Base-by-base conservation (phyloP, 1,140 invertebrate species). In the Copidosoma floridanum region DNA sequence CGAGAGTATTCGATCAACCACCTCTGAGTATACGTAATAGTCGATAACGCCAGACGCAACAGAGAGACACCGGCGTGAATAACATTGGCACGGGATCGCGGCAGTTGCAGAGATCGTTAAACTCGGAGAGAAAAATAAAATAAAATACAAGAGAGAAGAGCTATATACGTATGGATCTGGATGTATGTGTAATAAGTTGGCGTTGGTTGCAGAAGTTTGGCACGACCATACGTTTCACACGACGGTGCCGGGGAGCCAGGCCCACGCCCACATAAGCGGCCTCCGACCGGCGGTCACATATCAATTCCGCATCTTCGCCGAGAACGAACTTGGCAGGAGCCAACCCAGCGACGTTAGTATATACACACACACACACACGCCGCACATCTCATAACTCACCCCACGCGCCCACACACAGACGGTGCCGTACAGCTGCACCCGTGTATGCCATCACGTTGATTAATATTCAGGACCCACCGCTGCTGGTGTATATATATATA, bases 261-360 rank as follows among this genome's bases (percentile, higher is more conserved):
- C 88, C 3, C 86, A 88, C 61, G 88, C 89, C 2, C 88, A 86
- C 50, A 85, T 98, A 12, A 86, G 87, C 63, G 89, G 89, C 66
- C 81, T 98, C 2, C 86, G 89, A 53, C 94, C 95, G 1, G 89
- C 94, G 0, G 93, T 89, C 52, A 87, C 87, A n/a, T 98, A 97
- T 80, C 89, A 95, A 71, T 84, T 97, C 59, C 84, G 94, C 65
- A 88, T 97, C 64, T 86, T 93, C 66, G 94, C 94, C 1, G 90
- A 94, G 75, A 96, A 96, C 77, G 84, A 89, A 60, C 81, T 96
- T 41, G 94, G 94, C 2, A 83, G 89, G 55, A 94, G 94, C 65
- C 88, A 92, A 71, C 90, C 92, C 2, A 94, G 93, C 65, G 89
- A 93, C 70, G 85, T 90, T n/a, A n/a, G n/a, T n/a, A n/a, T n/a